phyloP scores from a whole-genome alignment of 2,113 vertebrate species.

The Brachyistius frenatus region DNA sequence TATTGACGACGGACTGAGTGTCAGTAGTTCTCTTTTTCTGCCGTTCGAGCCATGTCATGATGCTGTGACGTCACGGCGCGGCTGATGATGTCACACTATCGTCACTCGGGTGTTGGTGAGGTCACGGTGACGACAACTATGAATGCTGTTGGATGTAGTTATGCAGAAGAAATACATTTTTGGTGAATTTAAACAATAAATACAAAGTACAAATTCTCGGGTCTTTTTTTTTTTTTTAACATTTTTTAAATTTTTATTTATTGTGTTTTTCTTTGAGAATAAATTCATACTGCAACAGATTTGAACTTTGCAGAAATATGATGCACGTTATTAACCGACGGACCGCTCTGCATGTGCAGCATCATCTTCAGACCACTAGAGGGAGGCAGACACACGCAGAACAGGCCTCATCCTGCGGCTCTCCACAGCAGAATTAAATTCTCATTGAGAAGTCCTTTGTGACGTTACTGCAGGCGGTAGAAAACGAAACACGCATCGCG shows the following conservation, averaged over 20 bases:
- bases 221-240: not conserved
- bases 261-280: too few relatives aligned
- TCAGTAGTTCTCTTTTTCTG: slow-evolving; percentile 40
- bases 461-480: not conserved
- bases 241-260: too few relatives aligned
- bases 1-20: slow-evolving; percentile 42
- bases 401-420: too few relatives aligned
- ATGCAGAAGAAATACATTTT: slow-evolving; percentile 67
- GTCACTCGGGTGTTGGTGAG: slow-evolving; percentile 42
- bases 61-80: slow-evolving; percentile 56
- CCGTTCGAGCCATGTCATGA: slow-evolving; percentile 59
- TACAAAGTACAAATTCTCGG: slow-evolving; percentile 56
- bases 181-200: slow-evolving; percentile 83
- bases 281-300: too few relatives aligned
- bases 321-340: too few relatives aligned
- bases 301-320: too few relatives aligned
- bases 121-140: slow-evolving; percentile 56
- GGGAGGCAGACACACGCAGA: slow-evolving; percentile 38
- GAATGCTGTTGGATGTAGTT: slow-evolving; percentile 80
- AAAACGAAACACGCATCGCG: not conserved
- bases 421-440: too few relatives aligned
- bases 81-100: slow-evolving; percentile 71
- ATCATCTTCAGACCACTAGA: slow-evolving; percentile 44
- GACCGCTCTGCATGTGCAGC: too few relatives aligned
- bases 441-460: too few relatives aligned